Base-by-base conservation (phyloP, 1,140 invertebrate genomes). In the Mamestra configurata region DNA sequence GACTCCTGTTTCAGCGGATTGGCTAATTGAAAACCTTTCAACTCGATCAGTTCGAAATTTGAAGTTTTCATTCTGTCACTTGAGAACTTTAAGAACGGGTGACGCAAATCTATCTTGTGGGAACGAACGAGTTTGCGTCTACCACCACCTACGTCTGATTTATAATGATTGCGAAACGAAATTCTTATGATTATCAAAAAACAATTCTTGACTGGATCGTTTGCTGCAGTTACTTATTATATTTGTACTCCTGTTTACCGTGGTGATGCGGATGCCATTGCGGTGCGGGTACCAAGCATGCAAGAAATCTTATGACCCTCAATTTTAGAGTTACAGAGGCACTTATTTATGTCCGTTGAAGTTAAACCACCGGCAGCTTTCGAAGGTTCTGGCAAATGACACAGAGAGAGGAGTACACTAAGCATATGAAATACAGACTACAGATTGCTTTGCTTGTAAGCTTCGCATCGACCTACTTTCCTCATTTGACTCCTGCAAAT, bases 21-120 rank as follows among this genome's bases (percentile, higher is more conserved):
- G 82, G 79, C 66, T 87, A 88, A 89, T 89, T 87, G 85, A 85
- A 86, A 88, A 80, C 82, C 82, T 77, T 83, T 76, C 75, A 68
- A 66, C 13, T 82, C 77, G 59, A 82, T 82, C 81, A 79, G 20
- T 79, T 83, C 40, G 59, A 83, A 70, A 72, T 77, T 68, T 77
- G 43, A 77, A 66, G 61, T 53, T 68, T 51, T 53, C n/a, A 13
- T 43, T 64, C 40, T 76, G 40, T 61, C 73, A 76, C 53, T 76
- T 35, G 37, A 76, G 10, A 7, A 4, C 4, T 15, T 61, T 76
- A 61, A 64, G 20, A 35, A n/a, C 66, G 40, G 22, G 4, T 1
- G 20, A 66, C 35, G 35, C 61, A 66, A 31, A 27, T 59, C 55
- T 4, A 22, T 43, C 61, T 70, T 70, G 18, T n/a, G 61, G 31